These are phyloP conservation scores for Bubo bubo DNA, from an alignment of 2,113 vertebrate species.

Conservation along the genomic window DNA sequence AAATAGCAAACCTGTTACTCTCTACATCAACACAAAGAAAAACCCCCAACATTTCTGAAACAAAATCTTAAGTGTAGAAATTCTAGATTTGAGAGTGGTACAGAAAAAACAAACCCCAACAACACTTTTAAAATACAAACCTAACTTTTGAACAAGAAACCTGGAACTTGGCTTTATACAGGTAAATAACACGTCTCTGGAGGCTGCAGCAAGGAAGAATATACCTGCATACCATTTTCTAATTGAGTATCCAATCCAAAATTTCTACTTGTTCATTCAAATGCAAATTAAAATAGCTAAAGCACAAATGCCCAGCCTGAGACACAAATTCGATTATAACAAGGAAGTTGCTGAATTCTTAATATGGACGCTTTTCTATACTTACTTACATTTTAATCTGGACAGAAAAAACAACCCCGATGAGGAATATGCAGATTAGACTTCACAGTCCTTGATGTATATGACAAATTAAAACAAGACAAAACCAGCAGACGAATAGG, in stretches of 20 bases:
- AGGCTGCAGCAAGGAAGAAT: not conserved
- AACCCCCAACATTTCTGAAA: not conserved
- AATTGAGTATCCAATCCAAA: constrained; percentile 48
- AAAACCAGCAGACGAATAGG: not conserved
- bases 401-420: not conserved
- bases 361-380: not conserved
- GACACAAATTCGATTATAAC: constrained; percentile 57
- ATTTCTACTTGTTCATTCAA: constrained; percentile 34
- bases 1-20: not conserved
- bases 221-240: constrained; percentile 20
- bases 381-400: constrained; percentile 4
- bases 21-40: not conserved
- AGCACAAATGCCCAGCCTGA: not conserved
- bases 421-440: not conserved
- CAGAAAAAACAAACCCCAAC: not conserved
- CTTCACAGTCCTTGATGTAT: not conserved
- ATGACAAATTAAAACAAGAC: not conserved
- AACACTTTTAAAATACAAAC: not conserved
- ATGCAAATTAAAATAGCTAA: constrained; percentile 45
- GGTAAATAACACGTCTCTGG: not conserved
- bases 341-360: constrained; percentile 18
- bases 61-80: not conserved
- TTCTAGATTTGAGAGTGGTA: not conserved
- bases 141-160: not conserved
- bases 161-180: not conserved